Evolutionary conservation across 1,140 invertebrate genomes (phyloP).

Genomic region (Nilaparvata lugens): DNA sequence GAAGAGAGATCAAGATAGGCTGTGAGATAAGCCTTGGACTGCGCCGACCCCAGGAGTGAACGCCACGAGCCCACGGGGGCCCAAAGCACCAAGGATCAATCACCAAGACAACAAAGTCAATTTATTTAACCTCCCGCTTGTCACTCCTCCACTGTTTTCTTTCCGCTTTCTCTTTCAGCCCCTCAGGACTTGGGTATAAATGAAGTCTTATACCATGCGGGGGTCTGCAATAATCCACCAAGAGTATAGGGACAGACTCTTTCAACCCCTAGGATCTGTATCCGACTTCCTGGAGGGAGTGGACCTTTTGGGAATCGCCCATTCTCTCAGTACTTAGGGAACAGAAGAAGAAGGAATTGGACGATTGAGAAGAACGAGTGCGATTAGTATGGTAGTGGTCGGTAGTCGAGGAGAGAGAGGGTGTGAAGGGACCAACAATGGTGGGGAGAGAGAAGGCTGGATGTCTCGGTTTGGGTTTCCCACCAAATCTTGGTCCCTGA

Average conservation of each 20-base stretch:
- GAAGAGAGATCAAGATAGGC: too few species aligned
- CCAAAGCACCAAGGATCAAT: not conserved
- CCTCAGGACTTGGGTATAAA: not conserved
- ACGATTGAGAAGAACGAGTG: not conserved
- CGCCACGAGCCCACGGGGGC: not conserved
- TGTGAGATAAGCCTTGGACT: not conserved
- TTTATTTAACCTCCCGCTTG: constrained; percentile 1
- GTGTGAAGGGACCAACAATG: not conserved
- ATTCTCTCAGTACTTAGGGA: not conserved
- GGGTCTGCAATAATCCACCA: not conserved
- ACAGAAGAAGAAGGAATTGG: not conserved
- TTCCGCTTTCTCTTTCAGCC: not conserved
- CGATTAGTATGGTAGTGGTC: not conserved
- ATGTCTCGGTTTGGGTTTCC: too few species aligned
- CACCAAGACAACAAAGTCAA: constrained; percentile 1
- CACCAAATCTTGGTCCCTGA: too few species aligned
- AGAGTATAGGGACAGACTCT: too few species aligned
- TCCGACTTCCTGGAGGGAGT: not conserved
- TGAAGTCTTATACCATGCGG: not conserved
- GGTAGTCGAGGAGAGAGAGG: not conserved
- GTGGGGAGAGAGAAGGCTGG: too few species aligned
- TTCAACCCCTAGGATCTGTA: too few species aligned
- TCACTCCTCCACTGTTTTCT: not conserved
- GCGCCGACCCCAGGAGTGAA: not conserved
- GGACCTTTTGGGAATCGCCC: not conserved